Percentiles rank a stretch among this genome's conserved stretches.
These are phyloP conservation scores for Laterallus jamaicensis DNA, from an alignment of 2,113 vertebrate genomes.

Conservation along the genomic window DNA sequence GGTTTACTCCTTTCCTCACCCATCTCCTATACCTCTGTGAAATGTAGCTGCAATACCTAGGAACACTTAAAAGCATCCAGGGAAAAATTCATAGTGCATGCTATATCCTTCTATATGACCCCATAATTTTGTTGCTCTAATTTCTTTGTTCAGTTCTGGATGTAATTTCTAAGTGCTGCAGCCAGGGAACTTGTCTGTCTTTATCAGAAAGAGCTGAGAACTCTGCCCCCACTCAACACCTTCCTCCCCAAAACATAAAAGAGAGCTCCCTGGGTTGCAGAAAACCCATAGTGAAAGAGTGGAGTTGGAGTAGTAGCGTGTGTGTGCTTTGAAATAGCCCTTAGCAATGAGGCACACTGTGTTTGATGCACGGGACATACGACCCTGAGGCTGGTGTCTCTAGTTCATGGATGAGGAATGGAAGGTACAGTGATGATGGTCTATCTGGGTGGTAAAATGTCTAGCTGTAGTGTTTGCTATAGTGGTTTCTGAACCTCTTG, in stretches of 20 bases:
- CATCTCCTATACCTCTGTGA: not conserved
- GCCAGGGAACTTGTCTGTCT: not conserved
- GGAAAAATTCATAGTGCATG: not conserved
- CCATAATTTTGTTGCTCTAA: not conserved
- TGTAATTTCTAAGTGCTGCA: not conserved
- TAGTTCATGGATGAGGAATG: not conserved
- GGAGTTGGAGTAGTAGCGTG: not conserved
- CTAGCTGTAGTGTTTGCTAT: not conserved
- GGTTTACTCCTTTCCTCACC: not conserved
- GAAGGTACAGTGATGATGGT: not conserved
- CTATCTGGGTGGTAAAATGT: not conserved
- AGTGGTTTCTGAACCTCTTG: not conserved
- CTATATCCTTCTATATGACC: not conserved
- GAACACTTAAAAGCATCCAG: not conserved
- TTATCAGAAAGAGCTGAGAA: not conserved
- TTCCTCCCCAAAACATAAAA: not conserved
- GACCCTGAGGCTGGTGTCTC: not conserved
- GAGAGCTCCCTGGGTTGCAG: not conserved
- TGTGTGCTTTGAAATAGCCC: not conserved
- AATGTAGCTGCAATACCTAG: not conserved
- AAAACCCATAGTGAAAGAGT: not conserved
- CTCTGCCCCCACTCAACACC: not conserved
- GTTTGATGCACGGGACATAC: too few relatives aligned
- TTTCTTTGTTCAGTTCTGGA: not conserved
- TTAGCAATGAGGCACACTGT: rapidly evolving